Percentiles rank a stretch among this genome's conserved stretches.
These are phyloP conservation scores for Xiphophorus couchianus DNA, from an alignment of 2,113 vertebrate species.

Conservation along the genomic window DNA sequence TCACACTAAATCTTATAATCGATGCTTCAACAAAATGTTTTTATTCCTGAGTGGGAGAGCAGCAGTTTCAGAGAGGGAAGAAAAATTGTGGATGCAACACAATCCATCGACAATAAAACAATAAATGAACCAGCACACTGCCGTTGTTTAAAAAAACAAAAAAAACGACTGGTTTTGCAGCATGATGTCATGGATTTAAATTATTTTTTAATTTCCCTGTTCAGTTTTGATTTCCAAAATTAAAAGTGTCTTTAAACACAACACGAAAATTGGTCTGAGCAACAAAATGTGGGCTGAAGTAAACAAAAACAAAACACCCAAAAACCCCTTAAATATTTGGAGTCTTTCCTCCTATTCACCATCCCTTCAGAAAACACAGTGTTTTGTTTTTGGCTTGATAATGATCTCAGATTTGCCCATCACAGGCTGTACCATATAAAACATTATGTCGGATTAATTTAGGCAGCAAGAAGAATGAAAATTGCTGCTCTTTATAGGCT, in stretches of 20 bases:
- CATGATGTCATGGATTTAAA: neutral
- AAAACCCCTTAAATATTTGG: no score
- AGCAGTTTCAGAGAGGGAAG: constrained; percentile 2
- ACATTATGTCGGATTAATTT: neutral
- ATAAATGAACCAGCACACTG: neutral
- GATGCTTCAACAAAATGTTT: constrained; percentile 25
- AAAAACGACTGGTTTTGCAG: neutral
- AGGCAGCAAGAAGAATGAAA: neutral
- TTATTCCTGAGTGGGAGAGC: constrained; percentile 38
- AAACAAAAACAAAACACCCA: no score
- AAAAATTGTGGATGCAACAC: constrained; percentile 3
- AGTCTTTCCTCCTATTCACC: no score
- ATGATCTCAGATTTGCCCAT: neutral
- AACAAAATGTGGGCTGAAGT: no score
- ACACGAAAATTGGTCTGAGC: no score
- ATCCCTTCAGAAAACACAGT: neutral
- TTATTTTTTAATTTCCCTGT: no score
- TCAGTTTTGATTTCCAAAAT: no score
- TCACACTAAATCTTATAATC: constrained; percentile 36
- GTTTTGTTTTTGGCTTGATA: neutral
- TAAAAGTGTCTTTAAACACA: no score
- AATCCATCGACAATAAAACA: constrained; percentile 26
- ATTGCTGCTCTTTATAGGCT: neutral
- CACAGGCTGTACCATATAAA: neutral
- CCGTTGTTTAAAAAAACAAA: no score